Evolutionary conservation across 2,797 vertebrate genomes (phyloP).

Genomic region (Heteromormyrus szaboi): DNA sequence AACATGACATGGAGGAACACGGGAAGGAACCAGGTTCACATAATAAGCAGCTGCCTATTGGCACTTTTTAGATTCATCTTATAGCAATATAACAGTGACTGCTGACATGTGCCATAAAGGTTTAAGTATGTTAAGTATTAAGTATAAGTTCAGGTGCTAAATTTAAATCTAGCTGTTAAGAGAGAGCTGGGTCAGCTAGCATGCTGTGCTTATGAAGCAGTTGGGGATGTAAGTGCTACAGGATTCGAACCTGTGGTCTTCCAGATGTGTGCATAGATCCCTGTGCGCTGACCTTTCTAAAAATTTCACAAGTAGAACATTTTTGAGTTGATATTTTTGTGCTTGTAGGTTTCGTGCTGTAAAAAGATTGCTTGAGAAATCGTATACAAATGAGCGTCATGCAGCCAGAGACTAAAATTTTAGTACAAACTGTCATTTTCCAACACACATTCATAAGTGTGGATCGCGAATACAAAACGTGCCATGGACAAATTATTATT

Average conservation of each 20-base stretch:
- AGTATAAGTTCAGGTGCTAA: background rate
- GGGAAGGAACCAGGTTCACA: background rate
- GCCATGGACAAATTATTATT: background rate
- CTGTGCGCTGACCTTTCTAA: background rate
- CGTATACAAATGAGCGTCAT: background rate
- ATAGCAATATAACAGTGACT: background rate
- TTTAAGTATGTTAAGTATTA: background rate
- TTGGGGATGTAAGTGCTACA: background rate
- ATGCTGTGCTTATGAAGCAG: background rate
- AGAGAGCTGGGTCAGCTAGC: background rate
- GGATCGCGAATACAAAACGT: background rate
- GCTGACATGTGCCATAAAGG: background rate
- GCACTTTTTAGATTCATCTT: background rate
- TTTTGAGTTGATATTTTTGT: background rate
- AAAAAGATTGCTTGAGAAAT: background rate
- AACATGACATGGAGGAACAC: background rate
- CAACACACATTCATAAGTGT: background rate
- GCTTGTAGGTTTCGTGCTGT: background rate
- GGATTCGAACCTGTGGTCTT: background rate
- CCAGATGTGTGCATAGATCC: background rate
- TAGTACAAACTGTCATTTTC: background rate
- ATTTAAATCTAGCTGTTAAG: background rate
- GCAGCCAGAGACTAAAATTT: background rate
- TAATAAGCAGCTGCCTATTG: background rate
- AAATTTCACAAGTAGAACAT: background rate